Evolutionary conservation across 2,113 vertebrate genomes (phyloP).

Genomic region (Phocoena sinus): DNA sequence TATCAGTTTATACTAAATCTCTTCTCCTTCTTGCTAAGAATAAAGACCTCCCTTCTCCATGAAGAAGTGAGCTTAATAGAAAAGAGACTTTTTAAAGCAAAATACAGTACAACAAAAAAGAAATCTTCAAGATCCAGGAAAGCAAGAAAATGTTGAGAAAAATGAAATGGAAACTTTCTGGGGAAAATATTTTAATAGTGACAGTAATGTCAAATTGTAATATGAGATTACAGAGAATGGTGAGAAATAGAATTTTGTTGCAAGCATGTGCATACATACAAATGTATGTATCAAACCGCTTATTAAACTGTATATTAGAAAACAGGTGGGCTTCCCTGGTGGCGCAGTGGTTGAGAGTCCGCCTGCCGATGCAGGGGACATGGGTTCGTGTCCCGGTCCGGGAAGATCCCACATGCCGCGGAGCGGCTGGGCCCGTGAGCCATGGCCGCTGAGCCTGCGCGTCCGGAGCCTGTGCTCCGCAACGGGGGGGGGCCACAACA

Average conservation of each 20-base stretch:
- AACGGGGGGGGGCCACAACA: too few relatives aligned
- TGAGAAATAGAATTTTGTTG: background rate
- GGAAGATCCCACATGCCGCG: too few relatives aligned
- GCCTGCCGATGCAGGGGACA: too few relatives aligned
- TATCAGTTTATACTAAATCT: conserved; percentile 82
- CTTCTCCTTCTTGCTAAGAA: conserved; percentile 82
- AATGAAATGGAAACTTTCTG: background rate
- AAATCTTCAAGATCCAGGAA: conserved; percentile 39
- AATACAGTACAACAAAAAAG: conserved; percentile 62
- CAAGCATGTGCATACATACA: background rate
- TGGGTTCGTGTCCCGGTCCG: too few relatives aligned
- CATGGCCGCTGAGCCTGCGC: too few relatives aligned
- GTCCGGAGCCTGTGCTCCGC: too few relatives aligned
- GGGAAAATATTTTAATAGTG: background rate
- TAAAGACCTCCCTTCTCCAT: conserved; percentile 79
- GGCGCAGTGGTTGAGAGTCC: too few relatives aligned
- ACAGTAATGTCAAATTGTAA: background rate
- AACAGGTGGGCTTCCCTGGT: background rate
- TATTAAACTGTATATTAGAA: background rate
- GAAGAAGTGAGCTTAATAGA: conserved; percentile 83
- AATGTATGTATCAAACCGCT: background rate
- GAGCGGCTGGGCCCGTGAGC: too few relatives aligned
- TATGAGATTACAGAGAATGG: background rate
- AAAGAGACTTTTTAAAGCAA: conserved; percentile 79
- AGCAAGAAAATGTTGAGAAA: conserved; percentile 32